Evolutionary conservation across 2,797 vertebrate species (phyloP), one percentile per base, ranked within the genome.

Genomic region (Falco columbarius): DNA sequence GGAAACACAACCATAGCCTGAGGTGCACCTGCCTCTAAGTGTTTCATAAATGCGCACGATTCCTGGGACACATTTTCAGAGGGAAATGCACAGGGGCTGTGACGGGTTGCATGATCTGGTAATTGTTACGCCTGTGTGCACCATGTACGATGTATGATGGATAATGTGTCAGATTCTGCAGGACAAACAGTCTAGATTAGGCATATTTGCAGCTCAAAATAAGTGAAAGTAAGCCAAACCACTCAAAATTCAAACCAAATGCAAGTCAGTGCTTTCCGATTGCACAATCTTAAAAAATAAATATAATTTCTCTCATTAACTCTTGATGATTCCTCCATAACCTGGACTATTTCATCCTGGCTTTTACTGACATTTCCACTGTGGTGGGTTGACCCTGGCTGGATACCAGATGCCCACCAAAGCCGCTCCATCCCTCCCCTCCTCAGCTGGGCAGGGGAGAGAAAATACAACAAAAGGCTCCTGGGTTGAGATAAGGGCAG

Each of bases 221-320:
- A 85, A 81, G 54, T 51, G 63, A 91, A 85, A 59, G 23, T 29
- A 93, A 74, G 67, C 40, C 75, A 93, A 89, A 81, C 44, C 38
- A 80, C 75, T 90, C 38, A 34, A 92, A 86, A 94, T 79, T 91
- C 61, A 92, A 91, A 51, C 81, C 58, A 95, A 94, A 94, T 46
- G 44, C 49, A 86, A 68, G 38, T 22, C 61, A 66, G 6, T 68
- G 40, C 40, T 90, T 86, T 91, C 32, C 14, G 84, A 40, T 73
- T 83, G 58, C 62, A 77, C 55, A 77, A 76, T 51, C 44, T 86
- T 70, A 36, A 75, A 89, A 96, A 86, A 77, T 51, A 90, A 86
- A 70, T 38, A 21, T 46, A 6, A 42, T 63, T 89, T 77, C 44
- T 87, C 34, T 65, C 79, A 91, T 89, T 93, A 95, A 70, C 21